Conservation (phyloP, 1,140 invertebrate genomes). For the Periplaneta americana region DNA sequence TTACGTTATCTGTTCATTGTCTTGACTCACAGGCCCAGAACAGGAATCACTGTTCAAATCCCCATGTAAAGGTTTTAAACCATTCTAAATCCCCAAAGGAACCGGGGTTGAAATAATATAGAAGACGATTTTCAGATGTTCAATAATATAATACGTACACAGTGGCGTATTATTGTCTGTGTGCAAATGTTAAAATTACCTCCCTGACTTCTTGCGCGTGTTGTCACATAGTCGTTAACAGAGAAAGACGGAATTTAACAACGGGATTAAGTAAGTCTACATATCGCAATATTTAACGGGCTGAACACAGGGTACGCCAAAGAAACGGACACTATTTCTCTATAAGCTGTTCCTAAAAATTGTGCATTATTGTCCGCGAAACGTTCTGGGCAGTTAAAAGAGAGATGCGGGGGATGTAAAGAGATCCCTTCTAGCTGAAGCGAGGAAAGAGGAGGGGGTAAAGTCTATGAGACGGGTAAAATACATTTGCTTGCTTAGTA, state of each 20-base stretch:
- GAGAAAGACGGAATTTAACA: neutral
- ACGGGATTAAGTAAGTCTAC: neutral
- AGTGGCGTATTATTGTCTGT: neutral
- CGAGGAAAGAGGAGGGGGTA: too few relatives aligned
- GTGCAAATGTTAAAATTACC: neutral
- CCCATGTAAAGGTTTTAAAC: neutral
- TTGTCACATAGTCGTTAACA: neutral
- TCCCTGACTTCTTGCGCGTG: neutral
- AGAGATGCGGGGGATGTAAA: too few relatives aligned
- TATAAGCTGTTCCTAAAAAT: too few relatives aligned
- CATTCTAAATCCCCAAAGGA: neutral
- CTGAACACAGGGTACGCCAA: too few relatives aligned
- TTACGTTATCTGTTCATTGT: neutral
- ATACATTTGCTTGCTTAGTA: too few relatives aligned
- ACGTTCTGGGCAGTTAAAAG: too few relatives aligned
- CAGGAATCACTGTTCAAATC: neutral
- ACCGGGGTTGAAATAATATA: neutral
- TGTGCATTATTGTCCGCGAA: too few relatives aligned
- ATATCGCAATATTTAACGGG: neutral
- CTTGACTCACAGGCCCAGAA: neutral
- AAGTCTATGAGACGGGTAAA: too few relatives aligned
- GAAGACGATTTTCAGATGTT: neutral
- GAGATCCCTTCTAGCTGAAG: too few relatives aligned
- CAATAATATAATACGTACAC: neutral
- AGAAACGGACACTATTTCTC: too few relatives aligned